Percentiles rank a stretch among this genome's conserved stretches.
Conservation (phyloP, 2,888 invertebrate genomes). For the Heliconius aoede region DNA sequence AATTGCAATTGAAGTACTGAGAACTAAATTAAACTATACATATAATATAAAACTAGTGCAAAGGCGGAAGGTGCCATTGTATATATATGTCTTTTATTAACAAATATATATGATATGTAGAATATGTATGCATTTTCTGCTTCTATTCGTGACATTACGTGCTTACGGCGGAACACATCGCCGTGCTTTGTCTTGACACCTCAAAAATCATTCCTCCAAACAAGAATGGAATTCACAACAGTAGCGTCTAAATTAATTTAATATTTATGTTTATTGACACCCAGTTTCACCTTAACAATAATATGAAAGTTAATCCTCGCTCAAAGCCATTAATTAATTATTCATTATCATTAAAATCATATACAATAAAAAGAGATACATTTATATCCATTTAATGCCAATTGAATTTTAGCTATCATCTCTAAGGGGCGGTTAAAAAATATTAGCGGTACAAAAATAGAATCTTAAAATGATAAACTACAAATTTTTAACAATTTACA, state of each 20-base stretch:
- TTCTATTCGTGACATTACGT: too few relatives aligned
- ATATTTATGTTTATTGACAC: neutral
- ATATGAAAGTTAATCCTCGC: neutral
- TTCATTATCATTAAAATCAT: neutral
- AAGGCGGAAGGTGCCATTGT: neutral
- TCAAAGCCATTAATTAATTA: neutral
- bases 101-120: neutral
- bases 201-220: too few relatives aligned
- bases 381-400: neutral
- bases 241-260: neutral
- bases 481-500: neutral
- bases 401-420: neutral
- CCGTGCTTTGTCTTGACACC: too few relatives aligned
- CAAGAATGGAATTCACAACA: neutral
- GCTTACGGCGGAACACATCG: too few relatives aligned
- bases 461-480: neutral
- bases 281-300: neutral
- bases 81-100: too few relatives aligned
- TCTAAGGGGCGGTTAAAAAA: neutral
- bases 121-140: too few relatives aligned
- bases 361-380: neutral
- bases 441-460: constrained; percentile 1
- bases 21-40: neutral
- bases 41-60: neutral
- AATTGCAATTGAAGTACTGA: neutral